These are phyloP conservation scores for Chaetura pelagica DNA, from an alignment of 2,113 vertebrate species.

Conservation along the genomic window DNA sequence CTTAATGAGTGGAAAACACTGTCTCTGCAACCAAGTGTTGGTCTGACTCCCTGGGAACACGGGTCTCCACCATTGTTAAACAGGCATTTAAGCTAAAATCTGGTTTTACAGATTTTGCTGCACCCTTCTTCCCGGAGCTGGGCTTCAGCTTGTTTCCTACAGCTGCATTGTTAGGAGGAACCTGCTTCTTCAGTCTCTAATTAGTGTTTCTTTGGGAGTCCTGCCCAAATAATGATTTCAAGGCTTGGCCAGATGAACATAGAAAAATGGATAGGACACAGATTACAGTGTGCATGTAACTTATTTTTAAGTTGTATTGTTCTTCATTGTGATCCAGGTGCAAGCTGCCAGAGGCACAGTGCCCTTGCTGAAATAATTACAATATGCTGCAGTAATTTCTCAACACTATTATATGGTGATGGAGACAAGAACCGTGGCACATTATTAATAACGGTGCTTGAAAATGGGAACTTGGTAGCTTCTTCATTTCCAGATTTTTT, in stretches of 20 bases:
- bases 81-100: neutral
- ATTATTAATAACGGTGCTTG: conserved; percentile 1
- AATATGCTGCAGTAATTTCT: neutral
- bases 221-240: neutral
- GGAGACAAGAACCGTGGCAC: neutral
- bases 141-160: neutral
- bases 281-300: neutral
- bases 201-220: neutral
- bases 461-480: neutral
- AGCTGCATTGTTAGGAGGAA: neutral
- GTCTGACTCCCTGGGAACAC: neutral
- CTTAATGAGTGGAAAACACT: neutral
- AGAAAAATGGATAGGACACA: neutral
- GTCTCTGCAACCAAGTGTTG: neutral
- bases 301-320: neutral
- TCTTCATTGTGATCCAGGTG: neutral
- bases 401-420: neutral
- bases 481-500: neutral
- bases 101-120: neutral
- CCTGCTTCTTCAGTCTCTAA: neutral
- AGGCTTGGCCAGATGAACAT: neutral
- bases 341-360: neutral
- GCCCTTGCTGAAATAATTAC: conserved; percentile 27
- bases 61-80: neutral
- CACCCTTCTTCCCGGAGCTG: neutral